Percentiles rank a stretch among this genome's conserved stretches.
phyloP scores from a whole-genome alignment of 2,113 vertebrate genomes.

The Hydrolagus affinis region DNA sequence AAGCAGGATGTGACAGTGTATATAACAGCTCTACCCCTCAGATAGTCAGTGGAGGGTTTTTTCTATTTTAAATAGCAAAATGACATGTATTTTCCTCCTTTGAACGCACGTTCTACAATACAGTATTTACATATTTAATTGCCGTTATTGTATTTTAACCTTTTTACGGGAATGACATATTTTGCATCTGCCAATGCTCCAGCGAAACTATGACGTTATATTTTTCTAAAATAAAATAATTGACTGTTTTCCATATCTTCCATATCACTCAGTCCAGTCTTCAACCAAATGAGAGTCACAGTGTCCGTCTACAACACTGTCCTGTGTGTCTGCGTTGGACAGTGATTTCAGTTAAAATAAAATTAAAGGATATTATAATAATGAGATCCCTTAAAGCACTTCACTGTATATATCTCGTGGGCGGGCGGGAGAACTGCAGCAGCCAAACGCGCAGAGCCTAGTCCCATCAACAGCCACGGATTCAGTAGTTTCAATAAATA shows the following conservation, averaged over 20 bases:
- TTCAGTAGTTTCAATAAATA: too few relatives aligned
- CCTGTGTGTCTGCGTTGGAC: not conserved
- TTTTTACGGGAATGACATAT: not conserved
- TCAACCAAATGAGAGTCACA: constrained; percentile 6
- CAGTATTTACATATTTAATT: constrained; percentile 30
- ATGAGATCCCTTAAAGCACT: too few relatives aligned
- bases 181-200: constrained; percentile 23
- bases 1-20: not conserved
- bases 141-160: not conserved
- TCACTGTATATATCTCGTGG: too few relatives aligned
- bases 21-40: not conserved
- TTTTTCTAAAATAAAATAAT: not conserved
- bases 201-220: not conserved
- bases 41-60: not conserved
- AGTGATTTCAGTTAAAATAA: too few relatives aligned
- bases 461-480: too few relatives aligned
- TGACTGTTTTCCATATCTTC: not conserved
- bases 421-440: too few relatives aligned
- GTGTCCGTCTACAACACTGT: not conserved
- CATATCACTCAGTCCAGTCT: not conserved
- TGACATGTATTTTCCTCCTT: not conserved
- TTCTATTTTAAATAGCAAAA: not conserved
- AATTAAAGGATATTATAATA: too few relatives aligned
- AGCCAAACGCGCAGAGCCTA: too few relatives aligned
- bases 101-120: not conserved